phyloP scores from a whole-genome alignment of 2,797 vertebrate species.

The Pseudochaenichthys georgianus region DNA sequence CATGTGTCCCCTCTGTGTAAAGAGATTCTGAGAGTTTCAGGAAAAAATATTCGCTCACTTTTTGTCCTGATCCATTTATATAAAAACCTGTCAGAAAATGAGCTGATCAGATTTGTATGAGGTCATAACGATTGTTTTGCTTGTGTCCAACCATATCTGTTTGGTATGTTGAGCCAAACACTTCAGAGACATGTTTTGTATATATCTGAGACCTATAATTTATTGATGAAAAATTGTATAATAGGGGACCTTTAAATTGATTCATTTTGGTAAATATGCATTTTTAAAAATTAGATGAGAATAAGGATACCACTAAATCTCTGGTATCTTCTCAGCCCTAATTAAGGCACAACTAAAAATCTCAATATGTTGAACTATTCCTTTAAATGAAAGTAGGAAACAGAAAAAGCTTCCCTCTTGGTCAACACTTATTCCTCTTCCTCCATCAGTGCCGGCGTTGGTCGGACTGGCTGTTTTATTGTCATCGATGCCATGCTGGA shows the following conservation, averaged over 20 bases:
- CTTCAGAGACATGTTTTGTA: no score
- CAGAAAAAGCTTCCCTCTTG: neutral
- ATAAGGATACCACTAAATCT: neutral
- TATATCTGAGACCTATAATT: no score
- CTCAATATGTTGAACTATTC: slow-evolving; percentile 1
- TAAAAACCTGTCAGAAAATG: no score
- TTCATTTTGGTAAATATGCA: neutral
- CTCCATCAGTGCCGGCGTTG: slow-evolving; percentile 91
- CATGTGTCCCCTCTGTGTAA: no score
- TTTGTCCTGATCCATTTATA: no score
- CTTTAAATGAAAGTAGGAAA: neutral
- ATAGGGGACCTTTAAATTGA: neutral
- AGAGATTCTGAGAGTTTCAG: no score
- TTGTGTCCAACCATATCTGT: no score
- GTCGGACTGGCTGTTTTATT: slow-evolving; percentile 96
- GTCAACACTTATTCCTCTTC: neutral
- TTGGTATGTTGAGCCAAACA: no score
- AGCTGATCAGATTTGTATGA: no score
- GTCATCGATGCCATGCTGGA: slow-evolving; percentile 98
- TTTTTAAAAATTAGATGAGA: neutral
- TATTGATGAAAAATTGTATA: no score
- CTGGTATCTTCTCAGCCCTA: neutral
- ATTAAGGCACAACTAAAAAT: neutral
- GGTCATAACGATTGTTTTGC: no score
- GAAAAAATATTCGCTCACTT: no score